Base-by-base conservation (phyloP, 2,797 vertebrate genomes). In the Telmatherina bonti region DNA sequence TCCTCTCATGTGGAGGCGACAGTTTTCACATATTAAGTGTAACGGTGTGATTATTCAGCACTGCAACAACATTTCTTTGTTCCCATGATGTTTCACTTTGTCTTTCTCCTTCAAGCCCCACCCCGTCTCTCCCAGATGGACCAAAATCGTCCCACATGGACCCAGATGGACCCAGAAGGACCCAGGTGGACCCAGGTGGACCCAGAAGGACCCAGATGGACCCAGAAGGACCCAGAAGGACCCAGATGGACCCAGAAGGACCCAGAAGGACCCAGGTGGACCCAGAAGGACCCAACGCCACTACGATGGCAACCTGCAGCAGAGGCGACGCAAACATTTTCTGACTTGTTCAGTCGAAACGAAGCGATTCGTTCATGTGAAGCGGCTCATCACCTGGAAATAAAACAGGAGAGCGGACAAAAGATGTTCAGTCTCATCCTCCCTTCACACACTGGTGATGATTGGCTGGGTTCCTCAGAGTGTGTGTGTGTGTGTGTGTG, bases 371-470 rank as follows among this genome's bases (percentile, higher is more conserved):
- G 29, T 1, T 38, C 18, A 61, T 56, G 49, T 63, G 49, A 20
- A 62, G 72, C 68, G 57, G 45, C 62, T 66, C 45, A 16, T 24
- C 27, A 65, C 35, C 53, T 38, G 36, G 30, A 47, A 61, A 84
- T 74, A 12, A 81, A 70, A 82, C 31, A 35, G 49, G 7, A 41
- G 66, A 59, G 35, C 31, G 64, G 63, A 10, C n/a, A 10, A 31
- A 54, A 27, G 56, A 74, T 69, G 65, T 67, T 81, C 69, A 53
- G 62, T 65, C 55, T 18, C 64, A 66, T 70, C 65, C 41, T 81
- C 60, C 58, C 69, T 71, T 86, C 76, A 88, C 89, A 89, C 87
- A 61, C 87, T 69, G 57, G 20, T 74, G 74, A 62, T 79, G 81
- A 79, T 85, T 75, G 18, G 43, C 65, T 76, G 68, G n/a, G 51